Base-by-base conservation (phyloP, 2,797 vertebrate genomes). In the Clamator glandarius region DNA sequence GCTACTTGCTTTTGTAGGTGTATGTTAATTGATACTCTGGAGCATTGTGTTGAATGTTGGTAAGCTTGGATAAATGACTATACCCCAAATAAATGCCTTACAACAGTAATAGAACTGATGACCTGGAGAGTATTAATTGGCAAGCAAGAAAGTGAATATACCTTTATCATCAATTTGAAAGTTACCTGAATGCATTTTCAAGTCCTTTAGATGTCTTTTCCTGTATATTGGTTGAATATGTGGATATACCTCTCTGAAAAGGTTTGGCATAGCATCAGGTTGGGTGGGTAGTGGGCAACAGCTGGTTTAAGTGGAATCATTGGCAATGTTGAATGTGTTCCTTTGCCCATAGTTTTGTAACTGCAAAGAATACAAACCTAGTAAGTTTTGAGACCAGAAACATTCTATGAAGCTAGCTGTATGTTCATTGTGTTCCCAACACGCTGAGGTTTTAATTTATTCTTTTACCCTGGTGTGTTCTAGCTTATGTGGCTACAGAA, bases 131-230 rank as follows among this genome's bases (percentile, higher is more conserved):
- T 75, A 73, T 44, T 28, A 26, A 0, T 5, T 95, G 75, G 9
- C 54, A 67, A 68, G 29, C 20, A 77, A 66, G 69, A 44, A 35
- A 73, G 33, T 61, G 9, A 63, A 35, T 67, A 29, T 24, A 6
- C 63, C 61, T 84, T 73, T 29, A 72, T 26, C 46, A 70, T 77
- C 13, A 28, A n/a, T 75, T 87, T 61, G 64, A 96, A 91, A 80
- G 15, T 35, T 64, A 39, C 0, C 21, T 31, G 29, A 46, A 74
- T 69, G n/a, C 16, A 9, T 77, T 84, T 89, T 70, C 5, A 19
- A 14, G 25, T 46, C 31, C 6, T 62, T 69, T 41, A 33, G 26
- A 6, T 63, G 5, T 12, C 16, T 80, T 68, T 77, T 41, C 6
- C 4, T 1, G 11, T 44, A 9, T 35, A 19, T 83, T 86, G 14